Conservation (phyloP, 1,140 invertebrate species). For the Dreissena rostriformis region DNA sequence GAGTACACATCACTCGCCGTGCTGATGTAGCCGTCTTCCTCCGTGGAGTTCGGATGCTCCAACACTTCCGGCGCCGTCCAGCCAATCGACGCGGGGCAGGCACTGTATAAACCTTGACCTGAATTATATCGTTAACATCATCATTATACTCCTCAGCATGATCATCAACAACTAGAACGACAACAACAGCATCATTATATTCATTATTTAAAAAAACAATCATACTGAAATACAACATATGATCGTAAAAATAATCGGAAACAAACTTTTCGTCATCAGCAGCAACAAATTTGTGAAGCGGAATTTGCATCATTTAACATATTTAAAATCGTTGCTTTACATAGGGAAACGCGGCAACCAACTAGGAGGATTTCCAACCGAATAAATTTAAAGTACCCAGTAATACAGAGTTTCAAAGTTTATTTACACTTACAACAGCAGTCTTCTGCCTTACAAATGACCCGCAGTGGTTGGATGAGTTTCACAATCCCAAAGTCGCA, state of each 20-base stretch:
- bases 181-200: neutral
- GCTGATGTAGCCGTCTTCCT: slow-evolving; percentile 85
- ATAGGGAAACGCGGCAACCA: no score
- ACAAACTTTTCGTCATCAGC: no score
- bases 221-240: no score
- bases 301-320: no score
- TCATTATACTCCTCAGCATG: no score
- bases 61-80: slow-evolving; percentile 79
- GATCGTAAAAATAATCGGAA: no score
- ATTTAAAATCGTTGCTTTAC: no score
- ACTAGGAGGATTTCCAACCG: no score
- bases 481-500: slow-evolving; percentile 75
- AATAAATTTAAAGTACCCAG: no score
- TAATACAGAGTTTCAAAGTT: no score
- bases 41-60: slow-evolving; percentile 65
- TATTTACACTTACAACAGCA: slow-evolving; percentile 80
- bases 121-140: neutral
- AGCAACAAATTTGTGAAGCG: no score
- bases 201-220: neutral
- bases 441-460: slow-evolving; percentile 70
- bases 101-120: slow-evolving; percentile 77
- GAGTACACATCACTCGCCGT: slow-evolving; percentile 96
- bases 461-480: slow-evolving; percentile 72
- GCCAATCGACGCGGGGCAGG: slow-evolving; percentile 73
- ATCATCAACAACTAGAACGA: no score